These are phyloP conservation scores for Oedothorax gibbosus DNA, from an alignment of 1,140 invertebrate genomes.

Conservation along the genomic window DNA sequence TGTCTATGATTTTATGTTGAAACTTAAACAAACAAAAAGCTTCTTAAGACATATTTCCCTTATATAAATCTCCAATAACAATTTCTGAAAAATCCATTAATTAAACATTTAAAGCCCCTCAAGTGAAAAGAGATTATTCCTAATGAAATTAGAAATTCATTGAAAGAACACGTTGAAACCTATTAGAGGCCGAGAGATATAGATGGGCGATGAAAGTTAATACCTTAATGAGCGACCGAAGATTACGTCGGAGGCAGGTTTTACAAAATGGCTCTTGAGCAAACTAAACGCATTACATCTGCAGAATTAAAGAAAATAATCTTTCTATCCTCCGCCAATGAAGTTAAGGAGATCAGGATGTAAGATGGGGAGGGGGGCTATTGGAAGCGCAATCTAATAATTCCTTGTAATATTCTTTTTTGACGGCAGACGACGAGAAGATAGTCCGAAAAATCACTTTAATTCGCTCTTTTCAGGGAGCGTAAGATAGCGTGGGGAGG, in stretches of 20 bases:
- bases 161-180: background rate
- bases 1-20: background rate
- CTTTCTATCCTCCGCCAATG: background rate
- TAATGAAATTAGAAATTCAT: constrained; percentile 30
- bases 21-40: background rate
- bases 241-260: constrained; percentile 31
- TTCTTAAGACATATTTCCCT: background rate
- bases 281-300: constrained; percentile 50
- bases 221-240: constrained; percentile 40
- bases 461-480: constrained; percentile 55
- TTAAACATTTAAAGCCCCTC: constrained; percentile 19
- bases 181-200: background rate
- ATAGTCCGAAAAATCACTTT: constrained; percentile 61
- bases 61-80: background rate
- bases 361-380: constrained; percentile 36
- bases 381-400: constrained; percentile 55
- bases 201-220: constrained; percentile 47
- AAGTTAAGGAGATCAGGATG: constrained; percentile 46
- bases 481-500: constrained; percentile 17
- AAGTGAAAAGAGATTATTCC: constrained; percentile 13
- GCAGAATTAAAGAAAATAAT: constrained; percentile 42
- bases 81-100: constrained; percentile 26
- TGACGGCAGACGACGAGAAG: constrained; percentile 4
- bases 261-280: constrained; percentile 52
- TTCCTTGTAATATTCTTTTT: constrained; percentile 50